Conservation (phyloP, 2,888 invertebrate species). For the Drosophila macrothrix region DNA sequence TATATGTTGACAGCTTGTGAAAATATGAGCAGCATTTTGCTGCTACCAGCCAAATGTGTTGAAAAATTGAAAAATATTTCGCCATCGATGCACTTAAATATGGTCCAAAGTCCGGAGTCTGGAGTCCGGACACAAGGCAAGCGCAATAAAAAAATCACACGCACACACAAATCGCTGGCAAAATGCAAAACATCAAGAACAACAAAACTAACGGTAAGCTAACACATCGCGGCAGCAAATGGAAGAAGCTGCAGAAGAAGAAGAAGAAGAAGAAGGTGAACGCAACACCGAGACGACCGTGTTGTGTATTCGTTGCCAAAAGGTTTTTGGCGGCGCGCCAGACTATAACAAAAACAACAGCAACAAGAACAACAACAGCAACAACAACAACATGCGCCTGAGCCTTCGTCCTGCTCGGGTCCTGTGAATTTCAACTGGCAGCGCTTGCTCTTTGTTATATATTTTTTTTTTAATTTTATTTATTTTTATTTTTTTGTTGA, state of each 20-base stretch:
- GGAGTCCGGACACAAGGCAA: slow-evolving; percentile 16
- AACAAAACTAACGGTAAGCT: slow-evolving; percentile 9
- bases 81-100: slow-evolving; percentile 77
- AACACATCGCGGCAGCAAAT: not conserved
- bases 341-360: slow-evolving; percentile 29
- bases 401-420: slow-evolving; percentile 34
- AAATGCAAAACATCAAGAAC: slow-evolving; percentile 54
- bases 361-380: slow-evolving; percentile 10
- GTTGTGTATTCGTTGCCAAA: slow-evolving; percentile 60
- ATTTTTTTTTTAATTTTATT: slow-evolving; percentile 41
- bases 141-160: slow-evolving; percentile 10
- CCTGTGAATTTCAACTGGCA: slow-evolving; percentile 63
- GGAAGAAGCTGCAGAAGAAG: slow-evolving; percentile 1
- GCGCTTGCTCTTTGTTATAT: slow-evolving; percentile 56
- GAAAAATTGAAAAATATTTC: slow-evolving; percentile 80
- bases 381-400: slow-evolving; percentile 4
- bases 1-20: slow-evolving; percentile 77
- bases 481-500: slow-evolving; percentile 42
- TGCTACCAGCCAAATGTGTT: slow-evolving; percentile 78
- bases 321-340: slow-evolving; percentile 67
- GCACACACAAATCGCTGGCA: slow-evolving; percentile 9
- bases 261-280: not conserved
- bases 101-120: slow-evolving; percentile 41
- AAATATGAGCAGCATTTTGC: slow-evolving; percentile 78
- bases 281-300: slow-evolving; percentile 25